Evolutionary conservation across 2,888 invertebrate genomes (phyloP), one percentile per base, ranked within the genome.

Genomic region (Lamellibrachia columna): DNA sequence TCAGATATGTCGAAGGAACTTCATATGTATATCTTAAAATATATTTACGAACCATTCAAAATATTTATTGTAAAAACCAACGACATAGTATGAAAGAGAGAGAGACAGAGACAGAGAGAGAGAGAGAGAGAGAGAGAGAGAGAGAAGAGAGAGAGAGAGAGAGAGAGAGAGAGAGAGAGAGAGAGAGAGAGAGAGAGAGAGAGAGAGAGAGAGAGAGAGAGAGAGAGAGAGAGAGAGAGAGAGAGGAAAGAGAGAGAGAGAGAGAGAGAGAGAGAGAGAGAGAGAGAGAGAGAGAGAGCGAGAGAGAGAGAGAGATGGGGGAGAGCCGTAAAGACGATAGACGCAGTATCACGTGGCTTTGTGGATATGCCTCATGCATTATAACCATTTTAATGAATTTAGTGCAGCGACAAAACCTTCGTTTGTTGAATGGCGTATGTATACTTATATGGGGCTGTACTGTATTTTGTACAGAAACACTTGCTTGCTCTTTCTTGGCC

Each of bases 21-120:
- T 40, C 40, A 40, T 0, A 40, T 40, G 40, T 40, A 40, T 40
- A 40, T 40, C 40, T 40, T 40, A 40, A 40, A 40, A 40, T 40
- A 40, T 40, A 40, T 40, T 40, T 40, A 40, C 40, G 40, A 40
- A 40, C 40, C 40, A 40, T 40, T 40, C 0, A 40, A 40, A 40
- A 40, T 40, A 40, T 40, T 40, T 40, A 40, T 40, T 40, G 40
- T 40, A 92, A 28, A 92, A 58, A 91, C 22, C 15, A 92, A 91
- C 53, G 91, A 92, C 58, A 92, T 53, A 92, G 55, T 53, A 91
- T 92, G 58, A 91, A 4, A 53, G 91, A 91, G 92, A 91, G 53
- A 58, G 52, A 53, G 91, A 58, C 3, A 53, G 58, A 53, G 55
- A 52, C 0, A 52, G 91, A 91, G 60, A 52, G 8, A 92, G 58